Base-by-base conservation (phyloP, 2,113 vertebrate genomes). In the Apodemus sylvaticus region DNA sequence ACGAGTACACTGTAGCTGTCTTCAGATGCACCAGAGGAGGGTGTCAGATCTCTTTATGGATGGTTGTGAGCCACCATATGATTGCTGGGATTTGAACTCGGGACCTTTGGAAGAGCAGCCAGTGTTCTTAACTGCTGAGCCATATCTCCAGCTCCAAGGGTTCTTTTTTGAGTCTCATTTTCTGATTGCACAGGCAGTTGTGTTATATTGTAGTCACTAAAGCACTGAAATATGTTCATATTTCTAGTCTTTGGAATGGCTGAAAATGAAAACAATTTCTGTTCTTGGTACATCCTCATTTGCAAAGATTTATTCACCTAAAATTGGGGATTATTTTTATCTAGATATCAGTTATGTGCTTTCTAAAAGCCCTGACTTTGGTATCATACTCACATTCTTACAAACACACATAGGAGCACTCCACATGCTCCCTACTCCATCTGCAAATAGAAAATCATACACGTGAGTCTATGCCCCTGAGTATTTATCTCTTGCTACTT, bases 361-460 rank as follows among this genome's bases (percentile, higher is more conserved):
- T 94, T 93, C 71, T 93, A 68, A 94, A 94, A 93, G 45, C 34
- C 89, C 78, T 95, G 26, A 17, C 79, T 70, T 94, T 85, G 7
- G 11, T 8, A 89, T 74, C 17, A 76, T 17, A 45, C 17, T 78
- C 55, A 10, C 31, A 31, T 51, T 36, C 7, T 39, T 48, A 10
- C 1, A 73, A 68, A 20, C 24, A 58, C 42, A 4, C 14, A 71
- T 45, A 19, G 8, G 34, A 16, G 12, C 24, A 45, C 73, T 60
- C 77, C 39, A 86, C 24, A 48, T 2, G 31, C 62, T 26, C 51
- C 68, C 1, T 45, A 17, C 64, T 24, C 68, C 60, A 36, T 78
- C 48, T 16, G 76, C 42, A 51, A 31, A 86, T 8, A 92, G 68
- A 51, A 68, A 93, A 83, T 45, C 68, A 68, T 74, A 87, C 29